Percentiles rank a stretch among this genome's conserved stretches.
Conservation (phyloP, 2,888 invertebrate species). For the Clivina fossor region DNA sequence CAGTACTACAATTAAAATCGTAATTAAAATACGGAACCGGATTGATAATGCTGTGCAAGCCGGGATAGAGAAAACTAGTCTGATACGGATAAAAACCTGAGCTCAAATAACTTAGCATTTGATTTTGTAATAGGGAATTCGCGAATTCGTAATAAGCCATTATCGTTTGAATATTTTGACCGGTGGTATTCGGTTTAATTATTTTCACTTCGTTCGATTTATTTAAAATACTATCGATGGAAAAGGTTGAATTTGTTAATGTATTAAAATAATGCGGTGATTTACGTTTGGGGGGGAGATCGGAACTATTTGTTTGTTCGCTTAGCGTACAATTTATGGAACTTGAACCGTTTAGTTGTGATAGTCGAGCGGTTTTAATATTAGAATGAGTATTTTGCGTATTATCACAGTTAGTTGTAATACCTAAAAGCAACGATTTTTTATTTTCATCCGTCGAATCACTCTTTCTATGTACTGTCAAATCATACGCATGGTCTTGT, state of each 20-base stretch:
- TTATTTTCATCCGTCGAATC: conserved; percentile 12
- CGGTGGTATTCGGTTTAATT: conserved; percentile 13
- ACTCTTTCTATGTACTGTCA: conserved; percentile 33
- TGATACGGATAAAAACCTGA: conserved; percentile 47
- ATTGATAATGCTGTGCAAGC: conserved; percentile 63
- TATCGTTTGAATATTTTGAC: conserved; percentile 41
- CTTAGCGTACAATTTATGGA: conserved; percentile 20
- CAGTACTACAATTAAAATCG: conserved; percentile 33
- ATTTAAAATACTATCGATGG: conserved; percentile 38
- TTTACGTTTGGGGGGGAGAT: conserved; percentile 23
- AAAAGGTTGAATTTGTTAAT: conserved; percentile 26
- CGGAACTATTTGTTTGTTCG: not conserved
- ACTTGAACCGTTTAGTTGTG: conserved; percentile 26
- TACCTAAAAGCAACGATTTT: conserved; percentile 12
- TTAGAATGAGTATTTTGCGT: conserved; percentile 15
- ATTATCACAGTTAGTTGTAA: conserved; percentile 16
- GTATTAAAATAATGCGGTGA: not conserved
- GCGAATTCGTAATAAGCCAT: conserved; percentile 44
- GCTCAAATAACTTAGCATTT: conserved; percentile 33
- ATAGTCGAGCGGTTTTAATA: conserved; percentile 7
- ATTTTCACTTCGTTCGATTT: conserved; percentile 15
- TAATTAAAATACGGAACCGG: conserved; percentile 48
- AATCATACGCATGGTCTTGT: conserved; percentile 33
- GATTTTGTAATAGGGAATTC: conserved; percentile 44
- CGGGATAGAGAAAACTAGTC: conserved; percentile 57